Evolutionary conservation across 2,888 invertebrate species (phyloP).

Genomic region (Tanytarsus gracilentus): DNA sequence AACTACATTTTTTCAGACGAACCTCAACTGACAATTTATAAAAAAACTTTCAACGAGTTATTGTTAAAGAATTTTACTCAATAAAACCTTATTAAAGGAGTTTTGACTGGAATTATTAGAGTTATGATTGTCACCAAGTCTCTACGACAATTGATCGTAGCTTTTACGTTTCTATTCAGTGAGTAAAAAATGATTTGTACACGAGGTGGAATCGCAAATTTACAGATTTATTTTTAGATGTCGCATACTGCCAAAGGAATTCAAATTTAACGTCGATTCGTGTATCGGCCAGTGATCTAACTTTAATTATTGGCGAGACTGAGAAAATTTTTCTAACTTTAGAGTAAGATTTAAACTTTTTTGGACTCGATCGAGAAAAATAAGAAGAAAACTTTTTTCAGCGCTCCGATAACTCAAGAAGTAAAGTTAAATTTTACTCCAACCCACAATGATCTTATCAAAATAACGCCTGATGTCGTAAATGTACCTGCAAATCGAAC

Average conservation of each 20-base stretch:
- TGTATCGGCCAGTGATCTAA: conserved; percentile 51
- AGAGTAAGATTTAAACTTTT: conserved; percentile 46
- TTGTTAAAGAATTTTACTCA: too few species aligned
- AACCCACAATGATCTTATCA: conserved; percentile 56
- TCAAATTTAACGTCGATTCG: conserved; percentile 47
- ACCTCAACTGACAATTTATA: too few species aligned
- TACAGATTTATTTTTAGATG: conserved; percentile 9
- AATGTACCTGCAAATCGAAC: conserved; percentile 42
- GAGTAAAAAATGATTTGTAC: too few species aligned
- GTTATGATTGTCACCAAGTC: too few species aligned
- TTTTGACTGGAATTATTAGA: too few species aligned
- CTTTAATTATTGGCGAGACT: conserved; percentile 49
- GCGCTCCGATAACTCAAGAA: conserved; percentile 44
- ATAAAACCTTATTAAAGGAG: too few species aligned
- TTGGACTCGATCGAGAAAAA: neutral
- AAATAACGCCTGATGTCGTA: conserved; percentile 47
- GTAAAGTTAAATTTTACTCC: conserved; percentile 48
- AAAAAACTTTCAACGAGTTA: too few species aligned
- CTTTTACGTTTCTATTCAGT: too few species aligned
- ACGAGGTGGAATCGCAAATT: neutral
- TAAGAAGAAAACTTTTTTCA: conserved; percentile 36
- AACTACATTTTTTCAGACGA: too few species aligned
- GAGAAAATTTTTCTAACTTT: conserved; percentile 48
- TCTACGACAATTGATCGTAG: too few species aligned
- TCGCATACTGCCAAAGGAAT: conserved; percentile 30